Base-by-base conservation (phyloP, 2,797 vertebrate genomes). In the Leuciscus waleckii region DNA sequence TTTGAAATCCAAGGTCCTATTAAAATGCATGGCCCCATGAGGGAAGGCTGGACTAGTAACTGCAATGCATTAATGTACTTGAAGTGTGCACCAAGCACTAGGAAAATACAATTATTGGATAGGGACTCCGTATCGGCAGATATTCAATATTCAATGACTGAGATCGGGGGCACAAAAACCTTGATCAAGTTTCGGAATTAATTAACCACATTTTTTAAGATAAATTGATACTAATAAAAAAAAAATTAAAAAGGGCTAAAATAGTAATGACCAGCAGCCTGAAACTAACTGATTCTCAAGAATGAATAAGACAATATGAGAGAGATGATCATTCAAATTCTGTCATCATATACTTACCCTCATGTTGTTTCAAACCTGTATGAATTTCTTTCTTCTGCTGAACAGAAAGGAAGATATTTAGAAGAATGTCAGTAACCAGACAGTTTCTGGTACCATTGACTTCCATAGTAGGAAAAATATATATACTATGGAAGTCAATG, bases 1-100 rank as follows among this genome's bases (percentile, higher is more conserved):
- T 83, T 68, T 67, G 23, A 35, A 35, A 77, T 32, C 51, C 43
- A 56, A 77, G 9, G 14, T 65, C 70, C 11, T 26, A 39, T 84
- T 67, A 56, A 61, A 77, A 65, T 16, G 1, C 61, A 63, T 19
- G 26, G 17, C 9, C 35, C 29, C 35, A 26, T 63, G 54, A 35
- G 23, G 21, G 8, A 78, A 41, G 7, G 7, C 14, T 19, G 61
- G 75, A 35, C 63, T 46, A n/a, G 58, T 32, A 49, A 54, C 19
- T 6, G 39, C 32, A 16, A 43, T 71, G 56, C 54, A 74, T n/a
- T 37, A 16, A 63, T 6, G 13, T 16, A 16, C 13, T 32, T 32
- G 1, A 65, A 65, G 29, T 65, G 61, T 17, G 14, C 14, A 32
- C 14, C 29, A 65, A 65, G 26, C 61, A 65, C 26, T 65, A 65